Evolutionary conservation across 2,113 vertebrate genomes (phyloP), one percentile per base, ranked within the genome.

Genomic region (Propithecus coquereli): DNA sequence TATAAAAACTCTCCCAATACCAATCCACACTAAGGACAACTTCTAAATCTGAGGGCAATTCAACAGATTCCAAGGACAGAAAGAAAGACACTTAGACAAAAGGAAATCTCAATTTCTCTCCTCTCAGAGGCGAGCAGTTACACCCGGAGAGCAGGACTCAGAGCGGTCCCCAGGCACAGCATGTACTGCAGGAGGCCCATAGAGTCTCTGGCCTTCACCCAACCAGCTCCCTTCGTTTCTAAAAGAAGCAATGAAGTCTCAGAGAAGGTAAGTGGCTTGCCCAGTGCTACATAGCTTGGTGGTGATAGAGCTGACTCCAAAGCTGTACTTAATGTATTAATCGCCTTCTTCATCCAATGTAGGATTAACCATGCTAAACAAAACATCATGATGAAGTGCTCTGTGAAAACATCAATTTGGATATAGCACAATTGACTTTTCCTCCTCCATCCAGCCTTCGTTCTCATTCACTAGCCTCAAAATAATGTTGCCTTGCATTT

Each of bases 1-100:
- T 66, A 30, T 32, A 52, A 81, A 16, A 91, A 86, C 54, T 17
- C 68, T 96, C 43, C 85, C 87, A 34, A 14, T 14, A 54, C 18
- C 59, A 71, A 32, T 43, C 47, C 66, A 66, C 68, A 54, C 45
- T 68, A 82, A 80, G 40, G 80, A 52, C 82, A 74, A 81, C 45
- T 20, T 81, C n/a, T 20, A 91, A n/a, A 80, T 85, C 92, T 85
- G 30, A 96, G 94, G 91, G 57, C 6, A 94, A 86, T 65, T 45
- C 63, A 79, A 71, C 18, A 95, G 30, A 74, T 57, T 94, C 59
- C 40, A 65, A 81, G 34, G 66, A 32, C 61, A 47, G 45, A 50
- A 89, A 93, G 45, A 8, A 89, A n/a, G 65, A 96, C 65, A 74
- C 37, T 82, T 16, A 59, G 5, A 37, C 14, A 2, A 80, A 91